phyloP scores from a whole-genome alignment of 2,113 vertebrate species.

The Dunckerocampus dactyliophorus region DNA sequence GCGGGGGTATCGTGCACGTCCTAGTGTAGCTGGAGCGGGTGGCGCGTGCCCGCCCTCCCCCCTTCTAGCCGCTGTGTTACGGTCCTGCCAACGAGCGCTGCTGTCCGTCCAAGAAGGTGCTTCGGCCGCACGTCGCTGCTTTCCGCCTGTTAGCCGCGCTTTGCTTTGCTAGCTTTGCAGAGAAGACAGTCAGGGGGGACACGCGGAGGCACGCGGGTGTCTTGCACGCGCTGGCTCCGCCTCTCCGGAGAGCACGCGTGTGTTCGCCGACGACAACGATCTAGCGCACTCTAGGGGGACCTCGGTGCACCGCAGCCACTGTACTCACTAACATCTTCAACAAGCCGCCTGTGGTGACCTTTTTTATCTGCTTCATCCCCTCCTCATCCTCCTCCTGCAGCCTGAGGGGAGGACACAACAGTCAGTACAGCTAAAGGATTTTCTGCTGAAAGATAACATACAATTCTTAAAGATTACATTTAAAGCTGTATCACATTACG shows the following conservation, averaged over 20 bases:
- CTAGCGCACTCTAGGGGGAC: constrained; percentile 76
- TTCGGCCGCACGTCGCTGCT: background rate
- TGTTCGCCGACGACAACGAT: constrained; percentile 58
- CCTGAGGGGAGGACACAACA: background rate
- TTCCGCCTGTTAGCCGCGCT: constrained; percentile 5
- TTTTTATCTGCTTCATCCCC: background rate
- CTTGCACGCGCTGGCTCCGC: constrained; percentile 3
- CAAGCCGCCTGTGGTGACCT: background rate
- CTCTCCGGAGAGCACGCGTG: background rate
- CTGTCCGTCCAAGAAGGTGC: constrained; percentile 34
- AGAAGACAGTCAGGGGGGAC: constrained; percentile 44
- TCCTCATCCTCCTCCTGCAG: background rate
- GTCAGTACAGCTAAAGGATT: too few relatives aligned
- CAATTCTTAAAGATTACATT: too few relatives aligned
- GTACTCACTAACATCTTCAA: constrained; percentile 3
- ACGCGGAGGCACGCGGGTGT: background rate
- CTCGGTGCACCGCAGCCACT: constrained; percentile 52
- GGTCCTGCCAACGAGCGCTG: constrained; percentile 14
- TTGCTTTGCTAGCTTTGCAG: constrained; percentile 56
- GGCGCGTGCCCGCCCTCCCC: constrained; percentile 5
- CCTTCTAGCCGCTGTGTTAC: background rate
- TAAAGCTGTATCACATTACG: too few relatives aligned
- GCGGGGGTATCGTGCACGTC: constrained; percentile 32
- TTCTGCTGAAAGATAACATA: too few relatives aligned
- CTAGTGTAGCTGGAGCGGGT: constrained; percentile 36